These are phyloP conservation scores for Bostrychus sinensis DNA, from an alignment of 2,113 vertebrate genomes.

Conservation along the genomic window DNA sequence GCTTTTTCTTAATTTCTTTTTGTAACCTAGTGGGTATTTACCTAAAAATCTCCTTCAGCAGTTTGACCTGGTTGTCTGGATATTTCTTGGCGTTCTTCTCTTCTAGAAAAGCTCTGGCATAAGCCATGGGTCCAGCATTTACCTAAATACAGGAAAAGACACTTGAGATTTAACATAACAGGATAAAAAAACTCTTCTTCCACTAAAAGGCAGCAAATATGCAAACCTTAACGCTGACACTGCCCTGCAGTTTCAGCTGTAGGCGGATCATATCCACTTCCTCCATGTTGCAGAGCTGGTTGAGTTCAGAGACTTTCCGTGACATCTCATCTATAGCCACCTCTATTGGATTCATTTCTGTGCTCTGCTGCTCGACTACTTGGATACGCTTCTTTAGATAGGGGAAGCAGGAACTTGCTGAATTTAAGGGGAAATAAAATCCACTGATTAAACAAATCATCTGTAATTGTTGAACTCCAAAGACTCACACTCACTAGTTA, in stretches of 20 bases:
- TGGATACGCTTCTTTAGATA: conserved; percentile 97
- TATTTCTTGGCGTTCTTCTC: conserved; percentile 98
- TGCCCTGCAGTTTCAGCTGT: conserved; percentile 97
- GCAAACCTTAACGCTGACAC: conserved; percentile 87
- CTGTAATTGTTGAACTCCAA: not conserved
- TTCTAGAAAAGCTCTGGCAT: conserved; percentile 94
- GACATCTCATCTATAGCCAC: conserved; percentile 99
- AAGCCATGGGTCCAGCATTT: conserved; percentile 98
- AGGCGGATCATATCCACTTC: conserved; percentile 99
- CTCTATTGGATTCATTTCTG: conserved; percentile 96
- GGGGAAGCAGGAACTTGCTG: conserved; percentile 93
- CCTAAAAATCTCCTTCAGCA: conserved; percentile 98
- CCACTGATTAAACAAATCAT: not conserved
- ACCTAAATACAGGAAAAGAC: conserved; percentile 78
- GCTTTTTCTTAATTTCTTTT: not conserved
- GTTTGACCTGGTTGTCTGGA: conserved; percentile 97
- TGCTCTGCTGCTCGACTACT: conserved; percentile 93
- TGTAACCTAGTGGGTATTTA: conserved; percentile 54
- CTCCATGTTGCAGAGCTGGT: conserved; percentile 92
- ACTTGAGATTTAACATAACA: not conserved
- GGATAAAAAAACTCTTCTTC: not conserved
- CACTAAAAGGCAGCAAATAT: no score
- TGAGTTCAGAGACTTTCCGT: conserved; percentile 94
- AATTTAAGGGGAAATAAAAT: conserved; percentile 6
- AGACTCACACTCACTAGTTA: conserved; percentile 85